A percentile compares a stretch with the other conserved stretches of the same genome.
phyloP scores from a whole-genome alignment of 2,888 invertebrate species.

The Julus scanicus region DNA sequence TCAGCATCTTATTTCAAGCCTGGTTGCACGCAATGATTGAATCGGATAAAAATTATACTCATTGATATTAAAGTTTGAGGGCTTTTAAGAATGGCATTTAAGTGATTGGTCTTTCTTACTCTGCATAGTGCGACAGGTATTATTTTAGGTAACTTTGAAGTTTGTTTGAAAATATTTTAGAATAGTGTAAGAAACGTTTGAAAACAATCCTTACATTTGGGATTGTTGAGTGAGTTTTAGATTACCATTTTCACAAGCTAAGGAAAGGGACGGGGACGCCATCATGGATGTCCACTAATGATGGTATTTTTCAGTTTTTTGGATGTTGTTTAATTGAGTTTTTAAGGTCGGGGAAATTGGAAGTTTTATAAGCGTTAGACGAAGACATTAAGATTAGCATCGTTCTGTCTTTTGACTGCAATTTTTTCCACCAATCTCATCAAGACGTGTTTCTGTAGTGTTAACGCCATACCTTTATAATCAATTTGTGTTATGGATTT shows the following conservation, averaged over 20 bases:
- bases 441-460: not conserved
- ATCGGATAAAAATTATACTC: not conserved
- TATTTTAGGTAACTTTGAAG: too few relatives aligned
- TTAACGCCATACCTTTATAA: not conserved
- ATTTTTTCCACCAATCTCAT: not conserved
- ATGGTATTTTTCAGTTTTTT: too few relatives aligned
- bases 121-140: too few relatives aligned
- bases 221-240: not conserved
- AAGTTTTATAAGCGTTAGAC: too few relatives aligned
- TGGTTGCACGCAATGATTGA: not conserved
- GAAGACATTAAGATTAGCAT: not conserved
- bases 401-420: not conserved
- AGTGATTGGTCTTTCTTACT: too few relatives aligned
- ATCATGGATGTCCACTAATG: too few relatives aligned
- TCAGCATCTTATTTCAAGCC: not conserved
- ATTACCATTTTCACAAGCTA: not conserved
- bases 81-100: not conserved
- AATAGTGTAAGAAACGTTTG: not conserved
- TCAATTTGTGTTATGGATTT: too few relatives aligned
- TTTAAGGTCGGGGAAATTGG: too few relatives aligned
- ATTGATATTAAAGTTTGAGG: not conserved
- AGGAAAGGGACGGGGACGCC: too few relatives aligned
- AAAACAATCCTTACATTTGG: not conserved
- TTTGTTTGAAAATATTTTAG: too few relatives aligned
- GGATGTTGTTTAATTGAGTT: too few relatives aligned